A percentile compares a stretch with the other conserved stretches of the same genome.
These are phyloP conservation scores for Linnaemya tessellans DNA, from an alignment of 2,888 invertebrate species.

Conservation along the genomic window DNA sequence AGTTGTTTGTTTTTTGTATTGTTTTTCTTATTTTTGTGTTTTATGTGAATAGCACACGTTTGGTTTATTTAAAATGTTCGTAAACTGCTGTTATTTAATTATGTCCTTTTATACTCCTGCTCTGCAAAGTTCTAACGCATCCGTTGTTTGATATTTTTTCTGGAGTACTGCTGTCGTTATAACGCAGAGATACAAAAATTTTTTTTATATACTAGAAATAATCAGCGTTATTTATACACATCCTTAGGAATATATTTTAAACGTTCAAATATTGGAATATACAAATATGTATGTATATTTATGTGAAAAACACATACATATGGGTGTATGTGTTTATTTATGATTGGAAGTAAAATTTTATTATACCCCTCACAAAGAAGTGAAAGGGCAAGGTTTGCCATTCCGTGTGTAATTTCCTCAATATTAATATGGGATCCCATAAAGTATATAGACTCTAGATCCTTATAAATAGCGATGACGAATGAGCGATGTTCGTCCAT, in stretches of 20 bases:
- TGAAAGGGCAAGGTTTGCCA: too few species aligned
- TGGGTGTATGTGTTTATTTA: too few species aligned
- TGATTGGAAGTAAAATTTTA: too few species aligned
- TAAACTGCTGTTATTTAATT: constrained; percentile 60
- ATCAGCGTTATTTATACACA: constrained; percentile 11
- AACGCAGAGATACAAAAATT: constrained; percentile 10
- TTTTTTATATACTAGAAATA: neutral
- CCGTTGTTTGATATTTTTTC: constrained; percentile 31
- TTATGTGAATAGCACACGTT: constrained; percentile 60
- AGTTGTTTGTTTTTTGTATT: constrained; percentile 16
- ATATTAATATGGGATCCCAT: too few species aligned
- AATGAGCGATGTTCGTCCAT: too few species aligned
- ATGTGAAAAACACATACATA: neutral
- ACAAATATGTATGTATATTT: neutral
- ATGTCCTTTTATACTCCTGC: constrained; percentile 49
- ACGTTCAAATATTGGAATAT: neutral
- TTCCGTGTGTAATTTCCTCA: too few species aligned
- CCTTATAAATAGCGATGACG: too few species aligned
- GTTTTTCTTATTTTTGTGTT: constrained; percentile 24
- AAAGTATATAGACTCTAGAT: too few species aligned
- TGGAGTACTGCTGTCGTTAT: constrained; percentile 22
- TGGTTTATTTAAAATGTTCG: constrained; percentile 61
- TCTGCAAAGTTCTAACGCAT: constrained; percentile 26
- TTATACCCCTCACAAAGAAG: too few species aligned
- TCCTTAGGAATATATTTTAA: neutral